phyloP scores from a whole-genome alignment of 37 sponge, comb jelly and placozoan species.

The Cliona cf. orientalis region DNA sequence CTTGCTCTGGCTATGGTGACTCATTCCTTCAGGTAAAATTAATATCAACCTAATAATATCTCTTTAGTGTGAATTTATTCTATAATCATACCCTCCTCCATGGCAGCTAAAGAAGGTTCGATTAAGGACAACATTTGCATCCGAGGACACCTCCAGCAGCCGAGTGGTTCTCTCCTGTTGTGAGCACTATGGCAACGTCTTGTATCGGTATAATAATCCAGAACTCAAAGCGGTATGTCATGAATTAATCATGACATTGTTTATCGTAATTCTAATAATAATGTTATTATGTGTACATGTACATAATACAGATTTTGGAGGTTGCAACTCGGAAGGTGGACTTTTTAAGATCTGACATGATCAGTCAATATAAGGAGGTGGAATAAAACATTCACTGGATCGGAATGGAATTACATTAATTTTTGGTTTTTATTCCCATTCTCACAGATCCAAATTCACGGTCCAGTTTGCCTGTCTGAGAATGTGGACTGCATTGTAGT shows the following conservation, averaged over 20 bases:
- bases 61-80: not conserved
- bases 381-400: too few species aligned
- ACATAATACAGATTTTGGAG: constrained; percentile 60
- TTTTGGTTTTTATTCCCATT: not conserved
- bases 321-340: constrained; percentile 67
- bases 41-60: not conserved
- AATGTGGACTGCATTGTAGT: constrained; percentile 85
- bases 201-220: constrained; percentile 60
- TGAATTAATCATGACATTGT: not conserved
- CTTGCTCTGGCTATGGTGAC: constrained; percentile 74
- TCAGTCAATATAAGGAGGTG: constrained; percentile 74
- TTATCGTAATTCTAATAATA: not conserved
- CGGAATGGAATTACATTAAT: too few species aligned
- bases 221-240: constrained; percentile 76
- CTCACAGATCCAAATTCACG: constrained; percentile 73
- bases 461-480: constrained; percentile 74
- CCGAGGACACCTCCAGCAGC: constrained; percentile 52
- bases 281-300: not conserved
- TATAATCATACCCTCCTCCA: not conserved
- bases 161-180: constrained; percentile 75
- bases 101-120: constrained; percentile 83
- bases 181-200: constrained; percentile 84
- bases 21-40: constrained; percentile 64
- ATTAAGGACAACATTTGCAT: constrained; percentile 74
- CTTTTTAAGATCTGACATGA: constrained; percentile 44